phyloP scores from a whole-genome alignment of 2,113 vertebrate species.

The Strix aluco region DNA sequence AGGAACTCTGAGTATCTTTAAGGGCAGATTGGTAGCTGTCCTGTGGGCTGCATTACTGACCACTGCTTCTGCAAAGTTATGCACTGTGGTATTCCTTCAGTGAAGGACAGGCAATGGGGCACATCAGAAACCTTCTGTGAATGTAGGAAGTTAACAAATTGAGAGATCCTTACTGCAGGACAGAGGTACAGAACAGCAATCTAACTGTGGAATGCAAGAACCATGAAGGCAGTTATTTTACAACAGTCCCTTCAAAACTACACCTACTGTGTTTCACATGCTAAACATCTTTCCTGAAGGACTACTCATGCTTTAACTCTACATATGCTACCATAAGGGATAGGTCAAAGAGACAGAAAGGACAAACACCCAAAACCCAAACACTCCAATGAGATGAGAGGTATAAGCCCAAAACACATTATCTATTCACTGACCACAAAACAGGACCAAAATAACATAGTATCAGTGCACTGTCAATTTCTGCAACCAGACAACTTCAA shows the following conservation, averaged over 20 bases:
- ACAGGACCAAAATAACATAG: neutral
- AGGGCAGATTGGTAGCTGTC: neutral
- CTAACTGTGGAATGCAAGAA: neutral
- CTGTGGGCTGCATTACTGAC: neutral
- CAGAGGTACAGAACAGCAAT: neutral
- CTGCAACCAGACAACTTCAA: neutral
- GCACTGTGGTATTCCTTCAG: neutral
- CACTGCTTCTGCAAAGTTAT: neutral
- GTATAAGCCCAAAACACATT: neutral
- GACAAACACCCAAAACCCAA: neutral
- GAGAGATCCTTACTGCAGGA: neutral
- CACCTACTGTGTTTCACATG: neutral
- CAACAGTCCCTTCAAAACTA: neutral
- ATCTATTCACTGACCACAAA: neutral
- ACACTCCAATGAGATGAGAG: neutral
- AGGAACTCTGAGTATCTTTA: neutral
- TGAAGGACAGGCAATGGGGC: neutral
- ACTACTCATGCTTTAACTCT: neutral
- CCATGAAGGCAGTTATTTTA: neutral
- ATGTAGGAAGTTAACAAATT: neutral
- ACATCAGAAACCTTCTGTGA: neutral
- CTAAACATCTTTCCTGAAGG: neutral
- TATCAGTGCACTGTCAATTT: neutral
- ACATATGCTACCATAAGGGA: neutral
- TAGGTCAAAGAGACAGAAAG: accelerated